A percentile compares a stretch with the other conserved stretches of the same genome.
These are phyloP conservation scores for Potamarius usumacintae DNA, from an alignment of 2,113 vertebrate species.

Conservation along the genomic window DNA sequence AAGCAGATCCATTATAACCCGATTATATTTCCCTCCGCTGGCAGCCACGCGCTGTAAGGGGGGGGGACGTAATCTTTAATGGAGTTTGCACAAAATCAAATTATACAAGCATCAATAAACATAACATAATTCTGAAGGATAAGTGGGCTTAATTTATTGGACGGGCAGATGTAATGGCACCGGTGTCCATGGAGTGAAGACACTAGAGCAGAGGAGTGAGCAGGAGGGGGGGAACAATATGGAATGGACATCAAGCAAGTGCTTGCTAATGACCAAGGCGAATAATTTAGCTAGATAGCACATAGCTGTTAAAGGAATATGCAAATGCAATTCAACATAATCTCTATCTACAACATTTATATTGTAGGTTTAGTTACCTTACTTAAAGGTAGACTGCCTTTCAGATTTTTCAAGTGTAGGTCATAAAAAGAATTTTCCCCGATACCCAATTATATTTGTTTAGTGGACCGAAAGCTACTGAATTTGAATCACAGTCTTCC, in stretches of 20 bases:
- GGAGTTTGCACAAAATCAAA: slow-evolving; percentile 92
- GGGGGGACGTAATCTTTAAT: slow-evolving; percentile 80
- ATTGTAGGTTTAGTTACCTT: background rate
- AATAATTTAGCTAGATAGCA: background rate
- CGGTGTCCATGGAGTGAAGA: slow-evolving; percentile 74
- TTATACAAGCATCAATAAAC: slow-evolving; percentile 88
- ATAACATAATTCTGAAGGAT: slow-evolving; percentile 88
- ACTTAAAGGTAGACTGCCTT: background rate
- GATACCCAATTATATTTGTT: too few relatives aligned
- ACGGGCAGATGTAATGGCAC: slow-evolving; percentile 74
- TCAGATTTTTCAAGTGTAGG: too few relatives aligned
- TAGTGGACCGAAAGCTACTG: too few relatives aligned
- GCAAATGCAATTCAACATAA: background rate
- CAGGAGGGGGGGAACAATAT: background rate
- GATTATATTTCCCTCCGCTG: slow-evolving; percentile 84
- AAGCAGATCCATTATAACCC: slow-evolving; percentile 87
- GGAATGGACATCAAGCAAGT: slow-evolving; percentile 1
- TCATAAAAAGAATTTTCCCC: too few relatives aligned
- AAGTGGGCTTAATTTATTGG: slow-evolving; percentile 87
- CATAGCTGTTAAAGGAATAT: background rate
- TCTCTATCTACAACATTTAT: background rate
- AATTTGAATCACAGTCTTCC: too few relatives aligned
- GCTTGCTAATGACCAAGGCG: background rate
- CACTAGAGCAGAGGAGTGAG: slow-evolving; percentile 36
- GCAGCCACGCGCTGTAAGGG: slow-evolving; percentile 83